Base-by-base conservation (phyloP, 2,888 invertebrate genomes). In the Erynnis tages region DNA sequence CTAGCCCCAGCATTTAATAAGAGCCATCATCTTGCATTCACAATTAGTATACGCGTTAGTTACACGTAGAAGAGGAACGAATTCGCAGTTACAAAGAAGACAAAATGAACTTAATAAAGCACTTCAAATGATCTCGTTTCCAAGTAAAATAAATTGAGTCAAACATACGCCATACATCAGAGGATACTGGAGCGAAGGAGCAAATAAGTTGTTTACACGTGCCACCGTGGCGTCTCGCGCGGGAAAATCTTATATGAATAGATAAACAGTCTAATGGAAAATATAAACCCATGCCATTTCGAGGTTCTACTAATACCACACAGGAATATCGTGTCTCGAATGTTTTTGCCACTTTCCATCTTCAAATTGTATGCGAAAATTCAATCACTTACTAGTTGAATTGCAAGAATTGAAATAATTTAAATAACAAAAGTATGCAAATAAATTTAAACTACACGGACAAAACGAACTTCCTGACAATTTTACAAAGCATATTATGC, bases 51-150 rank as follows among this genome's bases (percentile, higher is more conserved):
- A 32, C 1, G 2, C 17, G n/a, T 35, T 16, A 17, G 8, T 17
- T 35, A 17, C 16, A 10, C 32, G 32, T 7, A 35, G 35, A 11
- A 37, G 11, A 37, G 11, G 4, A 37, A 37, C 21, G 17, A 16
- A 17, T 35, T 34, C 8, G 16, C 35, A 17, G 17, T 35, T 10
- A 32, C 30, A 25, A 40, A 23, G 30, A 54, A 38, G 49, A 23
- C 32, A 19, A 41, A 38, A 56, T 49, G 29, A 47, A 57, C 58
- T 62, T 59, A 55, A 61, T 59, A 61, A 60, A 62, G 59, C 59
- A 59, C 54, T 60, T 62, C 59, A 63, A 63, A 62, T 62, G 56
- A 68, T 66, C 56, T 63, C 57, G 56, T 60, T 65, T 66, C 60
- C 58, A 56, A 59, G 61, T 60, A 65, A 61, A 64, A 61, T 59